A percentile compares a stretch with the other conserved stretches of the same genome.
phyloP scores from a whole-genome alignment of 2,797 vertebrate genomes.

The Alfaro cultratus region DNA sequence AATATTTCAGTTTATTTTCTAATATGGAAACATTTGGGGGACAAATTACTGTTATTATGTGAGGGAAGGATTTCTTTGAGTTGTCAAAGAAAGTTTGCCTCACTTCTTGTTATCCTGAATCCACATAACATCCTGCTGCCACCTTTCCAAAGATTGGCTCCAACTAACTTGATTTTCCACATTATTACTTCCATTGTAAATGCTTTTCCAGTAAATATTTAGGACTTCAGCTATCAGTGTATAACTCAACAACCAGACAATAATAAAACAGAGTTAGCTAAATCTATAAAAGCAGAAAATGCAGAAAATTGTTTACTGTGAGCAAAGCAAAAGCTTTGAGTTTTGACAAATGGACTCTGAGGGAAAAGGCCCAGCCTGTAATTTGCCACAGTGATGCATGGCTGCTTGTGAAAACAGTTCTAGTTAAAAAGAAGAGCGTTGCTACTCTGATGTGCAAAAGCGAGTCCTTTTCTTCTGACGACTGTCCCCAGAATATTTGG shows the following conservation, averaged over 20 bases:
- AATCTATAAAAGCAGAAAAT: neutral
- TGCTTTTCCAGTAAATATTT: neutral
- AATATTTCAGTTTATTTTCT: neutral
- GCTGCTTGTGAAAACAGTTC: neutral
- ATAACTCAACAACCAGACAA: neutral
- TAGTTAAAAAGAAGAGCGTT: neutral
- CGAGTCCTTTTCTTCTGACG: neutral
- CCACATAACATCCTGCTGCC: neutral
- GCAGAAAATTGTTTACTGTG: neutral
- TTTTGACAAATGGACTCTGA: neutral
- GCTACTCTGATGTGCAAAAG: conserved; percentile 1
- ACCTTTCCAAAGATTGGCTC: neutral
- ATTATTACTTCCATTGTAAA: neutral
- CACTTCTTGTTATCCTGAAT: neutral
- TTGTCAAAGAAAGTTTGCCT: neutral
- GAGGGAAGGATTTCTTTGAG: neutral
- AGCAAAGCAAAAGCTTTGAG: conserved; percentile 1
- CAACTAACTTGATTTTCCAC: neutral
- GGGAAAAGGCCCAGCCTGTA: neutral
- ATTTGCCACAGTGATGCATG: neutral
- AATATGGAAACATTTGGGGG: neutral
- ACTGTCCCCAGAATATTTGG: neutral
- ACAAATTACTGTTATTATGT: neutral
- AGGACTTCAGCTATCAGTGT: neutral
- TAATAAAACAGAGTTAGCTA: neutral